Base-by-base conservation (phyloP, 1,140 invertebrate genomes). In the Druon quercuslanigerum region DNA sequence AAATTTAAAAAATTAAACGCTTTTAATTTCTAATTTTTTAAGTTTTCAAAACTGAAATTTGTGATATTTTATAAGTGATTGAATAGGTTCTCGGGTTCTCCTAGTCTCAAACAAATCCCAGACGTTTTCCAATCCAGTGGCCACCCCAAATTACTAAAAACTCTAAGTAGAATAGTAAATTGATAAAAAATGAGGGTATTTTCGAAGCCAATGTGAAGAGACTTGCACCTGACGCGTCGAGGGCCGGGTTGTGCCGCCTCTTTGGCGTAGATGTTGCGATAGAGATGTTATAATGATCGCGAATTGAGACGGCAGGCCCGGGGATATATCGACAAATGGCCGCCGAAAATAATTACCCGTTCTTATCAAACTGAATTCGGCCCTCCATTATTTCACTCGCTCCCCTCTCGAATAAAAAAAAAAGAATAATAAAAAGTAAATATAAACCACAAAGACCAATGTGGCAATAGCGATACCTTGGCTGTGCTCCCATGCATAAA, bases 221-320 rank as follows among this genome's bases (percentile, higher is more conserved):
- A 71, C 82, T 85, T 84, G 84, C 88, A 90, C 88, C 87, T 90
- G 88, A 90, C 86, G 85, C 83, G 78, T 81, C 72, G 81, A 78
- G 75, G 73, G 79, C 56, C 13, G 33, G 51, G 11, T 13, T 57
- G 7, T 17, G 50, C 81, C 82, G 83, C 83, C 84, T 78, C 82
- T 84, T 85, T 77, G 76, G 74, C 79, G 85, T 85, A 85, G 87
- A 89, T 90, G 80, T 71, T 16, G 51, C 74, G 87, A 89, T 87
- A 88, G 40, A 75, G 75, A 83, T 82, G 75, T 83, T 86, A n/a
- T n/a, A 88, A 89, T 84, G 79, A 82, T 79, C 71, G 80, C 80
- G 85, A 86, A 89, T 89, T 87, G 85, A 88, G 57, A 60, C 25
- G 19, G 57, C 3, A 60, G 57, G 40, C 40, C 40, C 40, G 74